Conservation (phyloP, 2,797 vertebrate genomes). For the Artibeus lituratus region DNA sequence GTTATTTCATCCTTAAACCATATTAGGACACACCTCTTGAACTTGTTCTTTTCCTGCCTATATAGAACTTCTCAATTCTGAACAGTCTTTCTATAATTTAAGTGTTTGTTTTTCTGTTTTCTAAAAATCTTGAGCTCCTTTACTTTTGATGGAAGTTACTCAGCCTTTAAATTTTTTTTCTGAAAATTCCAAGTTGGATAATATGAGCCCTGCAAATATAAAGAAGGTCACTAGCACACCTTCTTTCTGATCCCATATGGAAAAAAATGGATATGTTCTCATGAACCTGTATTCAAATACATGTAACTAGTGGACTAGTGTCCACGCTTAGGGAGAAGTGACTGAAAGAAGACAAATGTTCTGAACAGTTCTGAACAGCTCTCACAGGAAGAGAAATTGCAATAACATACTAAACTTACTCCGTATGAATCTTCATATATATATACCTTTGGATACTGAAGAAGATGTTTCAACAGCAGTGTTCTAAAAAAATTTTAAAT, state of each 20-base stretch:
- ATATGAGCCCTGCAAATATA: background rate
- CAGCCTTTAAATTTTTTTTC: background rate
- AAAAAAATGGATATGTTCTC: background rate
- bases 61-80: background rate
- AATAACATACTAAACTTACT: slow-evolving; percentile 18
- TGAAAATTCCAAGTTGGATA: slow-evolving; percentile 6
- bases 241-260: slow-evolving; percentile 35
- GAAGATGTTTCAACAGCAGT: slow-evolving; percentile 1
- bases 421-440: background rate
- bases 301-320: background rate
- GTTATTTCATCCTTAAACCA: slow-evolving; percentile 26
- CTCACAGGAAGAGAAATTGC: slow-evolving; percentile 31
- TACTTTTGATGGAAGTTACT: slow-evolving; percentile 15
- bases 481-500: background rate
- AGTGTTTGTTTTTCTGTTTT: background rate
- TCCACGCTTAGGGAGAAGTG: background rate
- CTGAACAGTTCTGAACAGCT: background rate
- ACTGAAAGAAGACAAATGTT: slow-evolving; percentile 44
- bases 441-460: slow-evolving; percentile 13
- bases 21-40: background rate
- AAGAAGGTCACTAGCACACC: slow-evolving; percentile 30
- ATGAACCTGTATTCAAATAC: slow-evolving; percentile 60
- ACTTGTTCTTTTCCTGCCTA: background rate
- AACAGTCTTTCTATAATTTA: background rate
- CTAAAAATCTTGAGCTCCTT: background rate